Base-by-base conservation (phyloP, 2,888 invertebrate species). In the Agrotis clavis region DNA sequence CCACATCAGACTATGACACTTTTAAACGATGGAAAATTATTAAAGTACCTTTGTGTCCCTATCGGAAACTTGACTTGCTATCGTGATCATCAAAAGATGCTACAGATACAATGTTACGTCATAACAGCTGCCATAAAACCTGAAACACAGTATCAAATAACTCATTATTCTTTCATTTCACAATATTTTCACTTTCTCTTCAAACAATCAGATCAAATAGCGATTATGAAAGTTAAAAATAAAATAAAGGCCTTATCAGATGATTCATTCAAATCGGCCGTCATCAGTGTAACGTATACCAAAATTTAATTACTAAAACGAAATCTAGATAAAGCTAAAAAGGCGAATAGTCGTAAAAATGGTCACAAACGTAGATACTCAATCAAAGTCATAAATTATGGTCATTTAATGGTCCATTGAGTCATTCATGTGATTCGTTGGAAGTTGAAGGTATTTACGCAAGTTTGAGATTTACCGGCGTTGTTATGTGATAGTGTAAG, bases 321-420 rank as follows among this genome's bases (percentile, higher is more conserved):
- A 67, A 82, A 86, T 87, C 82, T 78, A 86, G 88, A 90, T 90
- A 89, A 89, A 79, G 75, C 74, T 71, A 72, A 79, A 90, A 88
- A 88, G 86, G 87, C 68, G 74, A 78, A 74, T 69, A 81, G 67
- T 91, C 90, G 89, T 92, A 89, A 93, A 92, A 89, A 65, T 81
- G 73, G 81, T 87, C 87, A 87, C 87, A 88, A 87, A 85, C 68
- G 82, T 84, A 83, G 86, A 88, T 86, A 87, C 84, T 88, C 87
- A 90, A 90, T 90, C 88, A 87, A 70, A 81, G 87, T 84, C 90
- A 83, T 92, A 92, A 92, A 92, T 92, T 87, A 92, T 74, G 81
- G 81, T 84, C 81, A 89, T 89, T 89, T 90, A 89, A 83, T 82
- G 82, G 79, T 86, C 87, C 87, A 82, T 85, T 86, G 86, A 86